These are phyloP conservation scores for Neoascia interrupta DNA, from an alignment of 2,888 invertebrate species.

Conservation along the genomic window DNA sequence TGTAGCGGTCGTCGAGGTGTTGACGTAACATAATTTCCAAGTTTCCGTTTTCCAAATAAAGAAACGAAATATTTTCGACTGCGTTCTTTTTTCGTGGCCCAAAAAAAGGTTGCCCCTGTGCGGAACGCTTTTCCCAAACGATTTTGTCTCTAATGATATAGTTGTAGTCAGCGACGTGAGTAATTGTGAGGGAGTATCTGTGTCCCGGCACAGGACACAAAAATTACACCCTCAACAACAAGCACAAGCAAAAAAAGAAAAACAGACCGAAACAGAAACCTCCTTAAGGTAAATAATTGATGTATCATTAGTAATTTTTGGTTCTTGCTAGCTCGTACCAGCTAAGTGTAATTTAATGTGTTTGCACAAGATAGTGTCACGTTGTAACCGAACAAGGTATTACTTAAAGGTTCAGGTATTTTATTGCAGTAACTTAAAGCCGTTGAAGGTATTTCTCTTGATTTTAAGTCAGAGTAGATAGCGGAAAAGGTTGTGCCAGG, in stretches of 20 bases:
- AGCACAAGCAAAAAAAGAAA: slow-evolving; percentile 8
- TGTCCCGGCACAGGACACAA: slow-evolving; percentile 62
- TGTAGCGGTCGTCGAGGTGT: slow-evolving; percentile 56
- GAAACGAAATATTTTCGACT: background rate
- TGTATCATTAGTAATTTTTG: slow-evolving; percentile 68
- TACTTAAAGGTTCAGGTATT: slow-evolving; percentile 49
- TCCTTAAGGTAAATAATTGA: slow-evolving; percentile 68
- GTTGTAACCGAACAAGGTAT: slow-evolving; percentile 31
- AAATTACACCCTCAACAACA: slow-evolving; percentile 54
- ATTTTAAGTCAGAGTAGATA: too few relatives aligned
- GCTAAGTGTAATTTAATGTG: slow-evolving; percentile 69
- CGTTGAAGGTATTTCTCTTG: too few relatives aligned
- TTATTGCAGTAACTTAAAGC: too few relatives aligned
- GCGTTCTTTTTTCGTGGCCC: slow-evolving; percentile 26
- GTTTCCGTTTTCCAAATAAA: slow-evolving; percentile 49
- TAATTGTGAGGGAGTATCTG: slow-evolving; percentile 67
- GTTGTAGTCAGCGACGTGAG: slow-evolving; percentile 61
- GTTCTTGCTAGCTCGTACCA: slow-evolving; percentile 35
- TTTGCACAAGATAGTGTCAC: slow-evolving; percentile 63
- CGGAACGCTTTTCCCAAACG: slow-evolving; percentile 49
- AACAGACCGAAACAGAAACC: slow-evolving; percentile 51
- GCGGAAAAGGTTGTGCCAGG: too few relatives aligned
- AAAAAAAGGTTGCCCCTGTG: slow-evolving; percentile 26
- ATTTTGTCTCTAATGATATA: slow-evolving; percentile 67
- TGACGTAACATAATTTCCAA: slow-evolving; percentile 67